Percentiles rank a stretch among this genome's conserved stretches.
phyloP scores from a whole-genome alignment of 2,113 vertebrate genomes.

The Anthoscopus minutus region DNA sequence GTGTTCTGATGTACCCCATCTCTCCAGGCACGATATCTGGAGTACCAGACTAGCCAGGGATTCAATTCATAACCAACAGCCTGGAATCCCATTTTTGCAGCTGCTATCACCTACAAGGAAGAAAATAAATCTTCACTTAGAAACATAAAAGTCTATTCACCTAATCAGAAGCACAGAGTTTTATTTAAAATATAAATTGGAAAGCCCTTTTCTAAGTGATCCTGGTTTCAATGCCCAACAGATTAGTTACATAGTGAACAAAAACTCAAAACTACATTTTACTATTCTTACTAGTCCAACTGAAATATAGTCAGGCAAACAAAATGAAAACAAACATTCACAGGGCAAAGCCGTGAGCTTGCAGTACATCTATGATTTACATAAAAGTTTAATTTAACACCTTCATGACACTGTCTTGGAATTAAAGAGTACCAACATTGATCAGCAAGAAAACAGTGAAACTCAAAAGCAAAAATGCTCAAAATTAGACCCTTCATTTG shows the following conservation, averaged over 20 bases:
- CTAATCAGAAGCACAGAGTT: background rate
- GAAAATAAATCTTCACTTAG: background rate
- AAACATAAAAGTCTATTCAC: background rate
- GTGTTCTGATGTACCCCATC: conserved; percentile 81
- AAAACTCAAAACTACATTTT: background rate
- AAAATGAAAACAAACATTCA: background rate
- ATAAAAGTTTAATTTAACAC: background rate
- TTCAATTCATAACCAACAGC: conserved; percentile 93
- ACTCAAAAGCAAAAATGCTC: background rate
- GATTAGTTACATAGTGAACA: background rate
- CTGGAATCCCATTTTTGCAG: conserved; percentile 86
- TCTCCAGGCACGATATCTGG: conserved; percentile 86
- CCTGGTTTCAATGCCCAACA: background rate
- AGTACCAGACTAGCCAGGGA: conserved; percentile 95
- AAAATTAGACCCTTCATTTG: background rate
- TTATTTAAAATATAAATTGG: background rate
- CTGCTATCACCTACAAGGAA: conserved; percentile 85
- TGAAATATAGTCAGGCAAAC: background rate
- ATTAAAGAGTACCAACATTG: background rate
- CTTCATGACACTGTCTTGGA: background rate
- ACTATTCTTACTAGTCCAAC: background rate
- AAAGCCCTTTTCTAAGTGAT: background rate
- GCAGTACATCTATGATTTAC: background rate
- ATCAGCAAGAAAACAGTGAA: background rate
- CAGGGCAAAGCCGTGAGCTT: background rate